Evolutionary conservation across 2,113 vertebrate genomes (phyloP), one percentile per base, ranked within the genome.

Genomic region (Centrocercus urophasianus): DNA sequence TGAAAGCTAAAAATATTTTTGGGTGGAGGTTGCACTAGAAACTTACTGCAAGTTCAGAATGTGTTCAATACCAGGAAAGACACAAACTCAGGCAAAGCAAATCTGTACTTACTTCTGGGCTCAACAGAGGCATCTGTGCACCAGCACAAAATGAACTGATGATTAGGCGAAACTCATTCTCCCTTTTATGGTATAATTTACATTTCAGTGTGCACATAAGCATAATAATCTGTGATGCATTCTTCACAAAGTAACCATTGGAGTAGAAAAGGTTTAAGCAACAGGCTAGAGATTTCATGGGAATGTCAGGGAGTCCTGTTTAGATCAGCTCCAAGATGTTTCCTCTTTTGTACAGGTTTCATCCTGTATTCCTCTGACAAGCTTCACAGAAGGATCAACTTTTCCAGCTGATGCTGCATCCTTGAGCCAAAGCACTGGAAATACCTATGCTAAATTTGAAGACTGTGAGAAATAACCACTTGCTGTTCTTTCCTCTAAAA

Each of bases 161-260:
- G 64, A 83, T 88, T 67, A 88, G 72, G 50, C 45, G 85, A 93
- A 38, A 78, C 36, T 91, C 88, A 63, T 74, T 71, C 50, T 89
- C 32, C 34, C 20, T 34, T 59, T 83, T 64, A 71, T 70, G 15
- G 50, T 30, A 28, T 42, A 17, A 91, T 92, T 94, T 93, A 76
- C 60, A 85, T 87, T 89, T 84, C 69, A 83, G 28, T 14, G 42
- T 61, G 64, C 36, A 32, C 61, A 83, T 89, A 91, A 85, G 59
- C 71, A 84, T 71, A 91, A 76, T 42, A 73, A 82, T 64, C 40
- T 17, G 34, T 72, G 90, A 30, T 30, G n/a, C 19, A 27, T 79
- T 91, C 47, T 87, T 80, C 47, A 67, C 42, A 57, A 64, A 77
- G 65, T 47, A 85, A 81, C 27, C 70, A 38, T 1, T 69, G 48